A percentile compares a stretch with the other conserved stretches of the same genome.
phyloP scores from a whole-genome alignment of 2,888 invertebrate species.

The Agrotis puta region DNA sequence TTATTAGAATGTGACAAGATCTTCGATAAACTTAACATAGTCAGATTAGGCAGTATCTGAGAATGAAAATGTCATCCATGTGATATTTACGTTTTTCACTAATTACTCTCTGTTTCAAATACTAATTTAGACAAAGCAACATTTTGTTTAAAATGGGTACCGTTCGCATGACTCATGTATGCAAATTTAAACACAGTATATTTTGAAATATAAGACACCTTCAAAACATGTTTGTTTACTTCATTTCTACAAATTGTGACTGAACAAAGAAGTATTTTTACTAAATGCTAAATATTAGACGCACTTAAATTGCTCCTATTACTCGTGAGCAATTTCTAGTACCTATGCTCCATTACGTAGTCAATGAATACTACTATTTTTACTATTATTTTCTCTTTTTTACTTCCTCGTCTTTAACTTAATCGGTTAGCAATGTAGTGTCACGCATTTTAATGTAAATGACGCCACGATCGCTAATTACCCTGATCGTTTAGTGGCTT shows the following conservation, averaged over 20 bases:
- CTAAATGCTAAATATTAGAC: not conserved
- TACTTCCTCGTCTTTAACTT: not conserved
- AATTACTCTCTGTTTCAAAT: not conserved
- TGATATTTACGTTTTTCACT: not conserved
- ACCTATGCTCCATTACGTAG: not conserved
- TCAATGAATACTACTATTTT: not conserved
- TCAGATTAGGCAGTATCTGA: too few species aligned
- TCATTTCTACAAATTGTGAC: conserved; percentile 20
- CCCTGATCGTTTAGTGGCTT: conserved; percentile 37
- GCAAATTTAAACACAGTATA: conserved; percentile 9
- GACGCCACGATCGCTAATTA: conserved; percentile 41
- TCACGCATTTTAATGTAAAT: conserved; percentile 49
- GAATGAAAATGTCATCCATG: not conserved
- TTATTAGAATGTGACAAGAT: not conserved
- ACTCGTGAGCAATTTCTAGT: not conserved
- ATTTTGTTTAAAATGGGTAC: not conserved
- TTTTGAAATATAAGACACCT: conserved; percentile 2
- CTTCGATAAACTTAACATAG: not conserved
- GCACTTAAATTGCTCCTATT: not conserved
- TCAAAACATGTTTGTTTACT: conserved; percentile 16
- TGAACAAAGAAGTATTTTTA: not conserved
- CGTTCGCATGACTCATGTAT: conserved; percentile 10
- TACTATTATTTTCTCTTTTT: not conserved
- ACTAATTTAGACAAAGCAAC: not conserved
- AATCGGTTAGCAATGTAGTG: conserved; percentile 25